These are phyloP conservation scores for Psococerastis gibbosa DNA, from an alignment of 2,888 invertebrate genomes.

Conservation along the genomic window DNA sequence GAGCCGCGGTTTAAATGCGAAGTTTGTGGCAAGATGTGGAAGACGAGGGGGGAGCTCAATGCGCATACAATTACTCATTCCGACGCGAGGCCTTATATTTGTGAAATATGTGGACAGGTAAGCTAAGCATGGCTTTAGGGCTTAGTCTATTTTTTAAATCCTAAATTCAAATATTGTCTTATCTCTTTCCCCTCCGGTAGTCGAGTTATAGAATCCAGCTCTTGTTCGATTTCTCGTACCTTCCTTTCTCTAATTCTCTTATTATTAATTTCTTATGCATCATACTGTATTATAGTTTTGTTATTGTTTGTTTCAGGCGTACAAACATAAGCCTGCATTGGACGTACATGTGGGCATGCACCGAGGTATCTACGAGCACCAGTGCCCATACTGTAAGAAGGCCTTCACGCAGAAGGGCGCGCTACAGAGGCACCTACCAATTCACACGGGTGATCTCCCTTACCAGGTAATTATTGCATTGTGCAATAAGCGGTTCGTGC, in stretches of 20 bases:
- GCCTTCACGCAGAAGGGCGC: constrained; percentile 41
- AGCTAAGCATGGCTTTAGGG: too few species aligned
- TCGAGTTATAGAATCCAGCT: too few species aligned
- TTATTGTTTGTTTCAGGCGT: constrained; percentile 25
- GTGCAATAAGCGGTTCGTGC: constrained; percentile 4
- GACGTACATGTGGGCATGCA: constrained; percentile 41
- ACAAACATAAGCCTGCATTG: constrained; percentile 40
- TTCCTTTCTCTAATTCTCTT: too few species aligned
- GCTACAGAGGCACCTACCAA: constrained; percentile 37
- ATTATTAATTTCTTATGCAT: too few species aligned
- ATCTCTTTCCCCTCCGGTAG: too few species aligned
- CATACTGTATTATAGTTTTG: too few species aligned
- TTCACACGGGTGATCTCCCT: constrained; percentile 39
- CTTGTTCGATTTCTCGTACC: too few species aligned
- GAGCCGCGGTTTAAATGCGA: constrained; percentile 6
- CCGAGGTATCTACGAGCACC: constrained; percentile 28
- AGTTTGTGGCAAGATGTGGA: constrained; percentile 21
- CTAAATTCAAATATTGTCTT: too few species aligned
- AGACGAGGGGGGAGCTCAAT: constrained; percentile 21
- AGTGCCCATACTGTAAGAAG: constrained; percentile 38
- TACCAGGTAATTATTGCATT: constrained; percentile 21
- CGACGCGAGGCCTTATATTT: constrained; percentile 24
- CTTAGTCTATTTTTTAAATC: too few species aligned
- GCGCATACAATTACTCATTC: constrained; percentile 21
- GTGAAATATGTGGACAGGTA: constrained; percentile 22